Conservation (phyloP, 2,113 vertebrate species). For the Microcebus ravelobensis region DNA sequence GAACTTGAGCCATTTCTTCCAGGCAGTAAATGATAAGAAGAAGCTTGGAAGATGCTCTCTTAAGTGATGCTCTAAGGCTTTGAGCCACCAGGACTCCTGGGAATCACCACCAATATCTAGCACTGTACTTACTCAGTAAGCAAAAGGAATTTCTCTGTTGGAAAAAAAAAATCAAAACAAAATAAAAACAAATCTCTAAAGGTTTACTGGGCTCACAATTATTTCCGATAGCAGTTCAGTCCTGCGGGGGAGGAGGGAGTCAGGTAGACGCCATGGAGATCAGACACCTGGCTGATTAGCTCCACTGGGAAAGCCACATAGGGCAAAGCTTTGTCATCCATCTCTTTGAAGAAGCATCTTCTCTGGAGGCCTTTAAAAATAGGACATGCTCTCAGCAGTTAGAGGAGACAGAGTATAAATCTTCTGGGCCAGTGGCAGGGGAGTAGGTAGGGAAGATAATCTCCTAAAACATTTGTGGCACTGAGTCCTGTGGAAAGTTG, state of each 20-base stretch:
- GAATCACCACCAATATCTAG: background rate
- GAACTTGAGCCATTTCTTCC: background rate
- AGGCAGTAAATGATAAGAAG: background rate
- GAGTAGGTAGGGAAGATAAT: background rate
- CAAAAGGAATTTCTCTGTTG: conserved; percentile 37
- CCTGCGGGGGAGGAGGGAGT: conserved; percentile 22
- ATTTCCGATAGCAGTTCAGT: conserved; percentile 39
- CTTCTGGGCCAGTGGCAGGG: background rate
- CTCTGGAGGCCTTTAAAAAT: conserved; percentile 76
- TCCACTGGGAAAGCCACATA: conserved; percentile 53
- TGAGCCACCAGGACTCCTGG: background rate
- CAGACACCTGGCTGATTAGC: conserved; percentile 70
- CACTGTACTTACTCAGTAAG: background rate
- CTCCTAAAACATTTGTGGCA: background rate
- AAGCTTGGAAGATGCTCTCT: background rate
- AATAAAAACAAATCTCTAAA: conserved; percentile 47
- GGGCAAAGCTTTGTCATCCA: conserved; percentile 52
- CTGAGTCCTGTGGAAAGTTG: background rate
- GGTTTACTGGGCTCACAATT: conserved; percentile 19
- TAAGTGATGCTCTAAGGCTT: background rate
- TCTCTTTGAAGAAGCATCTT: conserved; percentile 61
- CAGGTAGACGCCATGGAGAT: conserved; percentile 49
- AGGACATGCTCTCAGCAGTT: conserved; percentile 39
- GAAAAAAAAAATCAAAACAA: conserved; percentile 58
- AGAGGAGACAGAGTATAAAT: background rate